Base-by-base conservation (phyloP, 2,113 vertebrate genomes). In the Rhombomys opimus region DNA sequence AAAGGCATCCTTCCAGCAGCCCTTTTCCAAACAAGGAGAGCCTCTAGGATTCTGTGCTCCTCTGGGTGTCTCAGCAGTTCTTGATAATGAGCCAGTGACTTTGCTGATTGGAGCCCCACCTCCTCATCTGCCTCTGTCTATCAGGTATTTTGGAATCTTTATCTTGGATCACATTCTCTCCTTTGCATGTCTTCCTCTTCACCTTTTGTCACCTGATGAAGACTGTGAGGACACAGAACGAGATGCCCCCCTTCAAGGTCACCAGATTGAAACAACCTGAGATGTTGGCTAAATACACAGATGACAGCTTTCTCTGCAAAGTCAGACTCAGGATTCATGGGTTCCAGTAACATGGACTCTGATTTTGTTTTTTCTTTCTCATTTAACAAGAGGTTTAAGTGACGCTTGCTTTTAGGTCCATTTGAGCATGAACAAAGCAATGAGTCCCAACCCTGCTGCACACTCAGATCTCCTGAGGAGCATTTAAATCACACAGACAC, bases 1-100 rank as follows among this genome's bases (percentile, higher is more conserved):
- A 95, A 94, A 91, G 59, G 41, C 46, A 70, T 30, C 41, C 35
- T 76, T 95, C 78, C 65, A 73, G 15, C 59, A 95, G 54, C 18
- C 41, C 25, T 68, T 93, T 78, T 35, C 61, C 76, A 95, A 91
- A 97, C 68, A 96, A 90, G 91, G 81, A 75, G 77, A 76, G 8
- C 67, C 81, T 61, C 87, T 84, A 52, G 88, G 65, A 96, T 80
- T 90, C 92, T 67, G 93, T 35, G 61, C 65, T 68, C 22, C 68
- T 50, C 3, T 70, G 67, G 73, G n/a, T 46, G 30, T 13, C 85
- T 67, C 85, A 25, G 4, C 0, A 2, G 14, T 11, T 93, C 73
- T 89, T 68, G 77, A 84, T 80, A 86, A 67, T 68, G 88, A 92
- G 72, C 93, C 80, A 73, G 76, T 25, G 27, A 35, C 32, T 46